Evolutionary conservation across 2,797 vertebrate species (phyloP), one percentile per base, ranked within the genome.

Genomic region (Pangasius larnaudii): DNA sequence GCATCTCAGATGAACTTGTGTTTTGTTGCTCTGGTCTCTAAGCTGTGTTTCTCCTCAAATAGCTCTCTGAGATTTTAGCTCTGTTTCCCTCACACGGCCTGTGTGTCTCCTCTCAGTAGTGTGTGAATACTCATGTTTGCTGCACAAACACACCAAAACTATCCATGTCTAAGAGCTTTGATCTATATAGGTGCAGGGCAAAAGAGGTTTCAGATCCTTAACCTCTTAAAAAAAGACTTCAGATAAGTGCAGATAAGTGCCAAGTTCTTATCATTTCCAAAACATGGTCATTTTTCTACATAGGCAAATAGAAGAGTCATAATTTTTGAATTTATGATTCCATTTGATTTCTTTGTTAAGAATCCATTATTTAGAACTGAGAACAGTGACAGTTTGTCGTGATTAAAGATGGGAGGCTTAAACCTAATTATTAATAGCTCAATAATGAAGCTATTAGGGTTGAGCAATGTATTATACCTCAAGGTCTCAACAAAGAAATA

Each of bases 101-200:
- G 69, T 69, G 59, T 92, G 90, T 90, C 90, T 87, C 80, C 86
- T 91, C 77, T 85, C 91, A 85, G 80, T 78, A 46, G 65, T 71
- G 84, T 90, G 91, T 81, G 91, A 92, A 91, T 85, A 84, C 89
- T 80, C 51, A 16, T 87, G 78, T 92, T 92, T 92, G 85, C 91
- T 80, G 53, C 79, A 87, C 88, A 90, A 91, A 91, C 86, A 91
- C 82, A 81, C 85, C 80, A 61, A 87, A 75, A 84, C 42, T 59
- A 78, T 90, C 83, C 19, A 16, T 67, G n/a, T 67, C 61, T 11
- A 51, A 69, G 81, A 51, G 46, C 81, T 84, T 84, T 84, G 81
- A 84, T 84, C 81, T 67, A 42, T 13, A 81, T 5, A 42, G 36
- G 33, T 42, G 5, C 46, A 0, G 81, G 77, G 59, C 86, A 89